Evolutionary conservation across 2,113 vertebrate species (phyloP).

Genomic region (Australoheros scitulus): DNA sequence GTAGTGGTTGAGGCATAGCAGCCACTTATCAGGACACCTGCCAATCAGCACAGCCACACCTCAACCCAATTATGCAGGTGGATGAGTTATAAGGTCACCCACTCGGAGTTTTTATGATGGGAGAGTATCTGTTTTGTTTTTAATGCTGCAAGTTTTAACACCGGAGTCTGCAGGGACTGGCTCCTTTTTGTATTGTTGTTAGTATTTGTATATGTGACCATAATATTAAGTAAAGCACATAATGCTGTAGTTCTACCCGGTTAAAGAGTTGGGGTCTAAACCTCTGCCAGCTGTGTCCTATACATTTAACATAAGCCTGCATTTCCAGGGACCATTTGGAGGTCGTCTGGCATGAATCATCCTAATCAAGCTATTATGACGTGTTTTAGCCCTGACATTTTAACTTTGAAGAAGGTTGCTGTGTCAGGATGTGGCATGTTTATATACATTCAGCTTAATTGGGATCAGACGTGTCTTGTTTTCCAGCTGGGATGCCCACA

Average conservation of each 20-base stretch:
- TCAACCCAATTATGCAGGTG: too few relatives aligned
- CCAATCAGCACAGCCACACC: too few relatives aligned
- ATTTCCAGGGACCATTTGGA: neutral
- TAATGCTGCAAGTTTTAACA: neutral
- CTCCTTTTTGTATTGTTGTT: too few relatives aligned
- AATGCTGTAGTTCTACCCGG: neutral
- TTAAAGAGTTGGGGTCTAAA: neutral
- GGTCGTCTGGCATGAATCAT: neutral
- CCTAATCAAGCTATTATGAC: neutral
- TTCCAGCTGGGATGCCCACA: neutral
- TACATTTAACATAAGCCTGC: neutral
- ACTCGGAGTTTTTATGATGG: too few relatives aligned
- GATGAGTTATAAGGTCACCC: too few relatives aligned
- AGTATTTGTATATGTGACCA: neutral
- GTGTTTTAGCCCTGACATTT: neutral
- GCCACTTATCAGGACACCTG: too few relatives aligned
- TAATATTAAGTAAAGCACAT: neutral
- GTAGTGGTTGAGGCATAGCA: neutral
- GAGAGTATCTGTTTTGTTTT: too few relatives aligned
- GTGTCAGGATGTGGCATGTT: neutral
- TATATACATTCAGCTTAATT: neutral
- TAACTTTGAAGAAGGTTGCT: neutral
- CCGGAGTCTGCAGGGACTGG: neutral
- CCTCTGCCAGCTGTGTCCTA: neutral
- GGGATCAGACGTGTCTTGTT: constrained; percentile 3